Evolutionary conservation across 2,797 vertebrate genomes (phyloP), one percentile per base, ranked within the genome.

Genomic region (Rhabdomys pumilio): DNA sequence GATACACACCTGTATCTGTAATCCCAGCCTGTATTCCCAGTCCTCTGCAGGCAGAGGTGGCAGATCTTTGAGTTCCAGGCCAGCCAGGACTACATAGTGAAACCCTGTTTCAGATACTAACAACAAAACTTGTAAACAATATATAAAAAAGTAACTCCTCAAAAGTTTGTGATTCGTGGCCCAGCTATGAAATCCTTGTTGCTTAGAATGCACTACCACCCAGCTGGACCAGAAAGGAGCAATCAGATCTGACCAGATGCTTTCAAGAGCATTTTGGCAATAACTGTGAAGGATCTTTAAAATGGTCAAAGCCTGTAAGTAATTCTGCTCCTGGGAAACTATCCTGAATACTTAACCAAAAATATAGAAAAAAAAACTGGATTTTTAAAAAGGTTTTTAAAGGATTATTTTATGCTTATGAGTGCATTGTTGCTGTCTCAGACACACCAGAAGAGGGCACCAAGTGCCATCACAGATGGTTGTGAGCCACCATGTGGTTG

Each of bases 271-370:
- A 82, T 92, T 81, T 88, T 85, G 65, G 41, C 24, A 93, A 93
- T 20, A 89, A n/a, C 69, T 95, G 69, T 82, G 22, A 86, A 73
- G 59, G 77, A 82, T 89, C 79, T 89, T 75, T 87, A 79, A 92
- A 82, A 84, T 91, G 81, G 50, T 90, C 26, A 95, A 88, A 61
- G 20, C 22, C 20, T 92, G 88, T 94, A 41, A 67, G 44, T 63
- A 96, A 83, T 47, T 83, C 41, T 59, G 41, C 61, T 96, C 93
- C 67, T 90, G 47, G 31, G 9, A 95, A 63, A 86, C 67, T 44
- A 69, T 75, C 3, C 34, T 92, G 55, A 96, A 90, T 38, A 88
- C 41, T 59, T 85, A 94, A 92, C n/a, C 50, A n/a, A 80, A 94
- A 93, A 89, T 65, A 63, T 0, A 38, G 34, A 69, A 63, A 90